These are phyloP conservation scores for Dascillus cervinus DNA, from an alignment of 2,888 invertebrate species.

Conservation along the genomic window DNA sequence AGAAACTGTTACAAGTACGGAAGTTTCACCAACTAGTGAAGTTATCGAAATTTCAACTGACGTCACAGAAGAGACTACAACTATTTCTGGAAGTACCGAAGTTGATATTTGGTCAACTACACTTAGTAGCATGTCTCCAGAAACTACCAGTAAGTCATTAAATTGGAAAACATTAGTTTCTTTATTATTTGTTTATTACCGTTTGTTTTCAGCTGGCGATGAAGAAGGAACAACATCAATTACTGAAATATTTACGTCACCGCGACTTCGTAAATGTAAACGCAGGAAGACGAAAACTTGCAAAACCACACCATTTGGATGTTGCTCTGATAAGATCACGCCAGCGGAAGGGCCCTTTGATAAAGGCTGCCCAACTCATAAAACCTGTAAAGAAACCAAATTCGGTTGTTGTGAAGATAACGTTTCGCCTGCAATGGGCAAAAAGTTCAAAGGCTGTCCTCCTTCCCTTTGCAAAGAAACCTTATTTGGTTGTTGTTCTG, in stretches of 20 bases:
- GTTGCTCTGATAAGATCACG: constrained; percentile 75
- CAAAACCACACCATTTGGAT: constrained; percentile 62
- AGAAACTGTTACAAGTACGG: constrained; percentile 31
- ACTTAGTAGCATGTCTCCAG: constrained; percentile 11
- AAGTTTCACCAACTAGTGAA: constrained; percentile 8
- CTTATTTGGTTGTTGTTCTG: constrained; percentile 81
- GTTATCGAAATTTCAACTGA: constrained; percentile 20
- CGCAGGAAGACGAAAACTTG: constrained; percentile 53
- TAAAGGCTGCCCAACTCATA: constrained; percentile 64
- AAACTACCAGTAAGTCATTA: constrained; percentile 6
- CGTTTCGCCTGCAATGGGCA: constrained; percentile 67
- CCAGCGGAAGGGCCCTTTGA: constrained; percentile 76
- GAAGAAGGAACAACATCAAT: constrained; percentile 50
- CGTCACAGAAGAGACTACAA: constrained; percentile 19
- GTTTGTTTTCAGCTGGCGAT: constrained; percentile 34
- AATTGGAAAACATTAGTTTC: no score
- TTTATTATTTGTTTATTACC: no score
- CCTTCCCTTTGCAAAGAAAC: constrained; percentile 63
- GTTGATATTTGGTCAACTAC: constrained; percentile 32
- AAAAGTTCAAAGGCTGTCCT: constrained; percentile 69
- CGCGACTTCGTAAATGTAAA: constrained; percentile 50
- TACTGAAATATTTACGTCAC: constrained; percentile 46
- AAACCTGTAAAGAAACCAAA: constrained; percentile 68
- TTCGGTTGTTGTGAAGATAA: constrained; percentile 79
- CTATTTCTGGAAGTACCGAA: constrained; percentile 24